A percentile compares a stretch with the other conserved stretches of the same genome.
Conservation (phyloP, 2,113 vertebrate genomes). For the Sceloporus tristichus region DNA sequence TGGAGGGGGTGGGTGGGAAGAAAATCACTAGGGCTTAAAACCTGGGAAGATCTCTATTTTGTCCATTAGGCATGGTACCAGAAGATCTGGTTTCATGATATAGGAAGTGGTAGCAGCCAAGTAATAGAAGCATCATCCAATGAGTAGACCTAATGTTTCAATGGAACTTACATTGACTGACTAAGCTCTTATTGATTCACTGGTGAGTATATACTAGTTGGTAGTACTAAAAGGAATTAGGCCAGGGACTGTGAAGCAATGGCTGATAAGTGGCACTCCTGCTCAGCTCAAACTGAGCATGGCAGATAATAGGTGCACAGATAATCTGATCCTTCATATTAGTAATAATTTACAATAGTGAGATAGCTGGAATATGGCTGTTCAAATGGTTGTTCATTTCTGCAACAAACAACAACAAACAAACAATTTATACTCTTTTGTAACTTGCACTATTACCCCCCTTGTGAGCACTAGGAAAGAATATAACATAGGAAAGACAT, state of each 20-base stretch:
- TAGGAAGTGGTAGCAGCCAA: background rate
- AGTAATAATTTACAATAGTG: background rate
- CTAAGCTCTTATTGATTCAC: too few species aligned
- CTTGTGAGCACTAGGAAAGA: too few species aligned
- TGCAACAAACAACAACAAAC: background rate
- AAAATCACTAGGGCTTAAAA: background rate
- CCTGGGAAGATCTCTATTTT: background rate
- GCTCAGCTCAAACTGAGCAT: background rate
- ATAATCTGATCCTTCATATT: background rate
- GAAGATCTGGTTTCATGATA: background rate
- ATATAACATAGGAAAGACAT: too few species aligned
- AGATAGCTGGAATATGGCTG: background rate
- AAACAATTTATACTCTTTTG: background rate
- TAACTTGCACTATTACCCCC: background rate
- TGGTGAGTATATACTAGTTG: too few species aligned
- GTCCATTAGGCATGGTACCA: background rate
- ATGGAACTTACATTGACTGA: too few species aligned
- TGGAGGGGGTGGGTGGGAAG: background rate
- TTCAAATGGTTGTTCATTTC: background rate
- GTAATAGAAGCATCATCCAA: too few species aligned
- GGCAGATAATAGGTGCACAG: background rate
- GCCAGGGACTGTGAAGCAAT: too few species aligned
- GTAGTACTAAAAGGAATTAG: too few species aligned
- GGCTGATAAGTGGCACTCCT: background rate
- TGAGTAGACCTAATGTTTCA: too few species aligned